Evolutionary conservation across 2,113 vertebrate genomes (phyloP), one percentile per base, ranked within the genome.

Genomic region (Nycticorax nycticorax): DNA sequence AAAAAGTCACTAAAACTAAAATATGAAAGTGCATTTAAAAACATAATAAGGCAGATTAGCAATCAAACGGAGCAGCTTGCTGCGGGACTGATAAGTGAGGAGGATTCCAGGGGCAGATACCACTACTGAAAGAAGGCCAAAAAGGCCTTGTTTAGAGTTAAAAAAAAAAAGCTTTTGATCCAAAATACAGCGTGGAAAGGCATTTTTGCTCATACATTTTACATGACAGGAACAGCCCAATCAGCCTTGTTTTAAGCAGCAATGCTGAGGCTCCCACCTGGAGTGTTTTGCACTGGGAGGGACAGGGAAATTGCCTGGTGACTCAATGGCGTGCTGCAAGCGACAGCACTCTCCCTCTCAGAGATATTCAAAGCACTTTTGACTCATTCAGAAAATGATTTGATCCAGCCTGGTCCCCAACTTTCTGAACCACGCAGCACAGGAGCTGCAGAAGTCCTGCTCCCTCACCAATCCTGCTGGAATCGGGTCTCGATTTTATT

Each of bases 11-110:
- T 48, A 59, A 93, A 94, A 69, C 62, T 69, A 37, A 76, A 97
- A 74, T 81, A 95, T 85, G 95, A 93, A 95, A 96, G 90, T 22
- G 74, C 76, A 86, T 96, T 97, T 94, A 72, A 91, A 97, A 95
- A 68, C 77, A 59, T 92, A 96, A 92, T 92, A 91, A 97, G 94
- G 93, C 53, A 95, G 92, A 95, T 96, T 87, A 96, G 73, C 94
- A 92, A 95, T 93, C 89, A 78, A 95, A 95, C 87, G 9, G 16
- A 90, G 82, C 2, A 0, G 81, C 93, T 89, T 53, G 22, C 72
- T 27, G 63, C 59, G 85, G 91, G 66, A 83, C 74, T 79, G 89
- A 53, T 53, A 91, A 82, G 56, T 17, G 45, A 77, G 79, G 75
- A 95, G 57, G 84, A 67, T 78, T 95, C 77, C 62, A 73, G 57